Conservation (phyloP, 2,113 vertebrate species). For the Caloenas nicobarica region DNA sequence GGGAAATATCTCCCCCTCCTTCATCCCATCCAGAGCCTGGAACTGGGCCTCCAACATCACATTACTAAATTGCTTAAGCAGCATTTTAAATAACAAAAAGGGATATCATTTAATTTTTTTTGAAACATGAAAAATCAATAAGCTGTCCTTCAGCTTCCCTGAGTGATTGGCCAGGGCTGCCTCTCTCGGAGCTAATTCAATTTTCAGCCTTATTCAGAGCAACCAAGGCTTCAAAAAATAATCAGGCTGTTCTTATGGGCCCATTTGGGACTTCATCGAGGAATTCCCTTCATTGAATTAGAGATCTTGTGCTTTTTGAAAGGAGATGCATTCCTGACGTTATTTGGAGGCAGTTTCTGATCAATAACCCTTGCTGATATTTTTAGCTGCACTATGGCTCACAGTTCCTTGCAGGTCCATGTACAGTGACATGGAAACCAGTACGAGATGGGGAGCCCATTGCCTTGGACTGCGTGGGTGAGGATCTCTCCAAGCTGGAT, state of each 20-base stretch:
- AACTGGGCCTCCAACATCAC: conserved; percentile 48
- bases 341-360: conserved; percentile 75
- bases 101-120: conserved; percentile 78
- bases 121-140: conserved; percentile 80
- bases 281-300: conserved; percentile 77
- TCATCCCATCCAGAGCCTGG: conserved; percentile 42
- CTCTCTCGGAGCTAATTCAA: conserved; percentile 67
- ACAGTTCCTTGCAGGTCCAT: conserved; percentile 58
- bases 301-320: conserved; percentile 63
- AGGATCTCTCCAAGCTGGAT: neutral
- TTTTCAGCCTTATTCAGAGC: conserved; percentile 35
- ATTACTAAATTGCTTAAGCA: conserved; percentile 76
- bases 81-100: conserved; percentile 79
- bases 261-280: conserved; percentile 51
- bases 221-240: conserved; percentile 56
- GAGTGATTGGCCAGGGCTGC: conserved; percentile 56
- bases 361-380: conserved; percentile 74
- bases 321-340: conserved; percentile 73
- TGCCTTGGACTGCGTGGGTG: neutral
- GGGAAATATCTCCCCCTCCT: conserved; percentile 46
- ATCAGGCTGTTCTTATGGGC: conserved; percentile 57
- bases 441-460: neutral
- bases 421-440: conserved; percentile 46
- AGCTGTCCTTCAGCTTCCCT: conserved; percentile 69
- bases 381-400: conserved; percentile 55